Percentiles rank a stretch among this genome's conserved stretches.
Evolutionary conservation across 2,888 invertebrate species (phyloP).

Genomic region (Meghimatium bilineatum): DNA sequence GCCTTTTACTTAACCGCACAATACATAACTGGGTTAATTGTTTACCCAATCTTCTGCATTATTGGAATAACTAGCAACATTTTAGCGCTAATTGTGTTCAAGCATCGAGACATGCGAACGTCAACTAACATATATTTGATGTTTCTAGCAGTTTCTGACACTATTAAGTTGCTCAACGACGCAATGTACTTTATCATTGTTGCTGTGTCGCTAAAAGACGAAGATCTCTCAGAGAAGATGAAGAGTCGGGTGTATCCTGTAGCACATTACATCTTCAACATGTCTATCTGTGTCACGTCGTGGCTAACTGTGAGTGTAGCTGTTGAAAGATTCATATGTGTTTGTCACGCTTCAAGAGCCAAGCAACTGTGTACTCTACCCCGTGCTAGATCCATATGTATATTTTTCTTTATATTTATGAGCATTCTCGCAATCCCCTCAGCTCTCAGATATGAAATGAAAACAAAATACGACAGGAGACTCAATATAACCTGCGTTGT

Average conservation of each 20-base stretch:
- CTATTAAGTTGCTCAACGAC: slow-evolving; percentile 72
- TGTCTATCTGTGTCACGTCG: slow-evolving; percentile 69
- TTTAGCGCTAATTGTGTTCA: slow-evolving; percentile 68
- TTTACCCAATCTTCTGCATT: slow-evolving; percentile 70
- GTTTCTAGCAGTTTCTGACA: slow-evolving; percentile 71
- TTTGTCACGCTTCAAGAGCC: slow-evolving; percentile 69
- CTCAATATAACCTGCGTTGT: slow-evolving; percentile 61
- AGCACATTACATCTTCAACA: slow-evolving; percentile 73
- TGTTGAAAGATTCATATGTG: slow-evolving; percentile 73
- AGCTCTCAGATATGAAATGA: slow-evolving; percentile 69
- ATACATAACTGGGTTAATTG: slow-evolving; percentile 69
- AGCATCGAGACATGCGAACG: slow-evolving; percentile 66
- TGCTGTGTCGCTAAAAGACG: slow-evolving; percentile 58
- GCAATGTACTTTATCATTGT: slow-evolving; percentile 70
- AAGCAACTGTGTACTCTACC: slow-evolving; percentile 63
- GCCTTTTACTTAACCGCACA: slow-evolving; percentile 68
- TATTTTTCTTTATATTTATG: slow-evolving; percentile 69
- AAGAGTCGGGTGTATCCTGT: slow-evolving; percentile 70
- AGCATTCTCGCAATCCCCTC: slow-evolving; percentile 71
- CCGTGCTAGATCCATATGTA: slow-evolving; percentile 65
- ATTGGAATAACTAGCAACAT: slow-evolving; percentile 68
- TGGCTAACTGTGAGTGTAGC: slow-evolving; percentile 75
- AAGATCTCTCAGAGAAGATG: slow-evolving; percentile 55
- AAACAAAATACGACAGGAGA: slow-evolving; percentile 55
- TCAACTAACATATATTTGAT: slow-evolving; percentile 72